A percentile compares a stretch with the other conserved stretches of the same genome.
These are phyloP conservation scores for Streptopelia turtur DNA, from an alignment of 2,797 vertebrate genomes.

Conservation along the genomic window DNA sequence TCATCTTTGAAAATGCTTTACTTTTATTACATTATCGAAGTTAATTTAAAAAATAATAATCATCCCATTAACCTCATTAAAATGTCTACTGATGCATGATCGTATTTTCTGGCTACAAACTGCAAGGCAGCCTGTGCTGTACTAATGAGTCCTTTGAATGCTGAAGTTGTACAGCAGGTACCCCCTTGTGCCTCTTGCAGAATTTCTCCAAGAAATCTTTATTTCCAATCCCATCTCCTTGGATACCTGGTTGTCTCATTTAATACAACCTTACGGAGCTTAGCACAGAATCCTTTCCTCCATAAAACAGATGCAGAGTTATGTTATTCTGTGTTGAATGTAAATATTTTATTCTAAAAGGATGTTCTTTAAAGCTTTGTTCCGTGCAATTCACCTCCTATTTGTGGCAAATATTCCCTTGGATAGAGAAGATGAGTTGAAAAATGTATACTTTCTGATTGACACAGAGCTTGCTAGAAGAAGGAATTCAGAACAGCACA, in stretches of 20 bases:
- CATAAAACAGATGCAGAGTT: neutral
- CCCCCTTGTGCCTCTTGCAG: neutral
- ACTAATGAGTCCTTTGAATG: constrained; percentile 32
- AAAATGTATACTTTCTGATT: neutral
- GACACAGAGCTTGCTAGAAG: neutral
- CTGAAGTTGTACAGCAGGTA: constrained; percentile 1
- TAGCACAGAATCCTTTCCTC: neutral
- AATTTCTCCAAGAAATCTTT: neutral
- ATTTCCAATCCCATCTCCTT: constrained; percentile 33
- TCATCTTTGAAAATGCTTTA: neutral
- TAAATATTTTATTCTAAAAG: neutral
- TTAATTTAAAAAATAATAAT: constrained; percentile 32
- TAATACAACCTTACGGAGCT: constrained; percentile 21
- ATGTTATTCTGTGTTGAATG: neutral
- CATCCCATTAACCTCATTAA: constrained; percentile 57
- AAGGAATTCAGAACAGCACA: neutral
- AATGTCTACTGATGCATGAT: neutral
- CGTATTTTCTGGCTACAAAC: neutral
- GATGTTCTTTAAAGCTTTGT: neutral
- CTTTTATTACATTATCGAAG: neutral
- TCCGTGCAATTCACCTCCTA: neutral
- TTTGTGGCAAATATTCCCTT: neutral
- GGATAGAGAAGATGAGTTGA: neutral
- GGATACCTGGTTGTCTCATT: constrained; percentile 25
- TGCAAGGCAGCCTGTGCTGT: neutral